Base-by-base conservation (phyloP, 2,888 invertebrate genomes). In the Stenoptilia bipunctidactyla region DNA sequence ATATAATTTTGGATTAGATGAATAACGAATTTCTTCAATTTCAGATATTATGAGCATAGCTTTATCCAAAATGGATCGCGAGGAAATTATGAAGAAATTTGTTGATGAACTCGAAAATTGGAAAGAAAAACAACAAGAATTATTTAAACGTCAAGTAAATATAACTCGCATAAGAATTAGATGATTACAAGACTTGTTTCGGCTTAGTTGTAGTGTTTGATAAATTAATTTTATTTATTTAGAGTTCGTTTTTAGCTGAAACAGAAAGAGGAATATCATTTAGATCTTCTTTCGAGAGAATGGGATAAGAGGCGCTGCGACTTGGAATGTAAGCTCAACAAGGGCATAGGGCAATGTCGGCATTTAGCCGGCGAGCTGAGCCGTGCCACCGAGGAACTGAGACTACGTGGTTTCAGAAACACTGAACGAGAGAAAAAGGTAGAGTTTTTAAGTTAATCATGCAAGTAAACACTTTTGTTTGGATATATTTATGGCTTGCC, bases 61-160 rank as follows among this genome's bases (percentile, higher is more conserved):
- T 0, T 43, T 80, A 10, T 47, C 74, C 1, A 37, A 56, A 0
- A 38, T 44, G 3, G 77, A 82, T 2, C 65, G 79, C 0, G 67
- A 72, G 15, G 47, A 56, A 1, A 51, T 80, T 3, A 68, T 83
- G 67, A 69, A 75, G 49, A 87, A 86, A 62, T 86, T 88, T 49
- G 85, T 91, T 0, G 84, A 88, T 27, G 90, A 91, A 45, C 67
- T 93, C 1, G 90, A 90, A 55, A 87, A 87, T 15, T 93, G 92
- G 92, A 92, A 91, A 56, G 86, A 88, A 45, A 79, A 85, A 15
- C 89, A 91, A 53, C 88, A 90, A 54, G 84, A 87, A 44, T 56
- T 87, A 5, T 92, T 89, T 53, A 84, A 87, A 53, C 62, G 69
- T 34, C 89, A 89, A 66, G n/a, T n/a, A n/a, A n/a, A n/a, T n/a